Evolutionary conservation across 2,888 invertebrate genomes (phyloP).

Genomic region (Lithodes maja): DNA sequence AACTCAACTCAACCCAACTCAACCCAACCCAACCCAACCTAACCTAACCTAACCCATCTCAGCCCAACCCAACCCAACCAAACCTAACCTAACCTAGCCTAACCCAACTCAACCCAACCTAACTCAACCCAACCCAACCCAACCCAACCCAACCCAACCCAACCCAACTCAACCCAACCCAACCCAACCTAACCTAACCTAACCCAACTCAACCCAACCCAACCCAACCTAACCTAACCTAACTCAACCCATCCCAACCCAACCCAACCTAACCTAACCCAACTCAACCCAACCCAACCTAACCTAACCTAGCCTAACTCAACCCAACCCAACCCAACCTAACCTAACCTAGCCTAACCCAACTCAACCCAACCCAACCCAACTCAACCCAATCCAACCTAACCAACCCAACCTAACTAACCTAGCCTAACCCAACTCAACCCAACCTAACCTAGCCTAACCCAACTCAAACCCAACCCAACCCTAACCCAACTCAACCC

Average conservation of each 20-base stretch:
- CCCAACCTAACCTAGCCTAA: slow-evolving; percentile 8
- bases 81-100: slow-evolving; percentile 6
- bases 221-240: slow-evolving; percentile 14
- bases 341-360: slow-evolving; percentile 19
- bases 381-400: no score
- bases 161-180: no score
- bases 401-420: background rate
- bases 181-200: background rate
- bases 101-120: no score
- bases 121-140: no score
- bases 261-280: background rate
- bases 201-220: background rate
- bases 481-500: background rate
- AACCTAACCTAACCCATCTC: no score
- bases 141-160: no score
- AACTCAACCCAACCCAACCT: slow-evolving; percentile 15
- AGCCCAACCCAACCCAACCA: background rate
- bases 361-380: background rate
- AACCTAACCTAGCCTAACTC: background rate
- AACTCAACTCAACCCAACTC: background rate
- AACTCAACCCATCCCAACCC: background rate
- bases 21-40: background rate
- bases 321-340: slow-evolving; percentile 13
- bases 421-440: background rate
- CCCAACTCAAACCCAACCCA: slow-evolving; percentile 7